These are phyloP conservation scores for Saguinus imperator DNA, from an alignment of 2,113 vertebrate genomes.

Conservation along the genomic window DNA sequence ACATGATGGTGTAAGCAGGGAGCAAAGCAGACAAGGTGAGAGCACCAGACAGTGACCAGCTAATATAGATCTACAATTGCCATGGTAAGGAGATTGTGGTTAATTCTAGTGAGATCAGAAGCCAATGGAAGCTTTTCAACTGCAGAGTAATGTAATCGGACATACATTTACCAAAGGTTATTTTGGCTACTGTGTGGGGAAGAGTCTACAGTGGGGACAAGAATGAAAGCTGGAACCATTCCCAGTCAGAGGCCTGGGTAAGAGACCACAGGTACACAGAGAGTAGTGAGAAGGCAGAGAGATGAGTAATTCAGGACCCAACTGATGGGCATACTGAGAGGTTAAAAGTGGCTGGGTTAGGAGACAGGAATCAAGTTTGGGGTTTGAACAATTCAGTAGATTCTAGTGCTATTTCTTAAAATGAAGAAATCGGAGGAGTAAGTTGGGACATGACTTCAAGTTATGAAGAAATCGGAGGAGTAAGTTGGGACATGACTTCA, in stretches of 20 bases:
- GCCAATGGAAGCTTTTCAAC: not conserved
- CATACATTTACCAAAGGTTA: not conserved
- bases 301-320: not conserved
- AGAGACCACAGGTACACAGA: not conserved
- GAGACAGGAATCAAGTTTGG: not conserved
- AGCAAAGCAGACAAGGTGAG: not conserved
- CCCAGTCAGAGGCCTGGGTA: not conserved
- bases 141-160: not conserved
- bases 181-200: not conserved
- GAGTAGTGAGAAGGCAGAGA: not conserved
- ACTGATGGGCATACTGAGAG: no score
- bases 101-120: not conserved
- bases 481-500: not conserved
- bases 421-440: not conserved
- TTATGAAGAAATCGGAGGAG: no score
- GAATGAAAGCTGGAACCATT: no score
- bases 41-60: not conserved
- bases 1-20: not conserved
- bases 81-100: not conserved
- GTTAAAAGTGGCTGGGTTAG: not conserved
- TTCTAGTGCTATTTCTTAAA: not conserved
- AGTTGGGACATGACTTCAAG: no score
- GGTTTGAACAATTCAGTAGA: not conserved
- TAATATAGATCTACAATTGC: not conserved
- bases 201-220: not conserved